Conservation (phyloP, 2,113 vertebrate genomes). For the Brachyistius frenatus region DNA sequence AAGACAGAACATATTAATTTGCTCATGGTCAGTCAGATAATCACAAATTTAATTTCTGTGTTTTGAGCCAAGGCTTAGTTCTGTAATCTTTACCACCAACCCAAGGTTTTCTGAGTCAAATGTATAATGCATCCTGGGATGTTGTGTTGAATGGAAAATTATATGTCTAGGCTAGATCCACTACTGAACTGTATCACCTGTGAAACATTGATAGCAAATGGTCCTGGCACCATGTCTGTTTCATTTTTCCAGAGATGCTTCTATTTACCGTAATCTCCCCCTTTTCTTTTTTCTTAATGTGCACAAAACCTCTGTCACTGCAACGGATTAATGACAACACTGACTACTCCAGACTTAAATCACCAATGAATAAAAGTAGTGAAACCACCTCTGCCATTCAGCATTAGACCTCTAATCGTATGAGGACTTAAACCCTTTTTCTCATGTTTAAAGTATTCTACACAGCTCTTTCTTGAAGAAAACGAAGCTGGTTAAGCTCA, state of each 20-base stretch:
- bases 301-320: slow-evolving; percentile 41
- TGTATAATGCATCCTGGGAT: slow-evolving; percentile 4
- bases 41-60: slow-evolving; percentile 22
- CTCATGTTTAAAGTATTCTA: slow-evolving; percentile 1
- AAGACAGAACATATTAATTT: slow-evolving; percentile 38
- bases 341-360: slow-evolving; percentile 57
- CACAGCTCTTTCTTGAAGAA: slow-evolving; percentile 2
- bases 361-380: slow-evolving; percentile 46
- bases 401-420: slow-evolving; percentile 54
- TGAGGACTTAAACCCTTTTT: slow-evolving; percentile 21
- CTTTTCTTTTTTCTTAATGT: slow-evolving; percentile 23
- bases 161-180: slow-evolving; percentile 32
- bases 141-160: slow-evolving; percentile 32
- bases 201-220: slow-evolving; percentile 39
- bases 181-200: slow-evolving; percentile 44
- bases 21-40: slow-evolving; percentile 24
- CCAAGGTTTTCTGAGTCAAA: slow-evolving; percentile 17
- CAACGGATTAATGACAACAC: slow-evolving; percentile 58
- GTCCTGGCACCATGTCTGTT: slow-evolving; percentile 15
- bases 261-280: slow-evolving; percentile 45
- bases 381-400: slow-evolving; percentile 66
- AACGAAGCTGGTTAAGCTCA: slow-evolving; percentile 21
- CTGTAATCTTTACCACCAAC: neutral
- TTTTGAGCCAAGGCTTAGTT: slow-evolving; percentile 4
- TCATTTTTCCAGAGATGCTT: slow-evolving; percentile 36